Evolutionary conservation across 2,113 vertebrate species (phyloP).

Genomic region (Carassius gibelio): DNA sequence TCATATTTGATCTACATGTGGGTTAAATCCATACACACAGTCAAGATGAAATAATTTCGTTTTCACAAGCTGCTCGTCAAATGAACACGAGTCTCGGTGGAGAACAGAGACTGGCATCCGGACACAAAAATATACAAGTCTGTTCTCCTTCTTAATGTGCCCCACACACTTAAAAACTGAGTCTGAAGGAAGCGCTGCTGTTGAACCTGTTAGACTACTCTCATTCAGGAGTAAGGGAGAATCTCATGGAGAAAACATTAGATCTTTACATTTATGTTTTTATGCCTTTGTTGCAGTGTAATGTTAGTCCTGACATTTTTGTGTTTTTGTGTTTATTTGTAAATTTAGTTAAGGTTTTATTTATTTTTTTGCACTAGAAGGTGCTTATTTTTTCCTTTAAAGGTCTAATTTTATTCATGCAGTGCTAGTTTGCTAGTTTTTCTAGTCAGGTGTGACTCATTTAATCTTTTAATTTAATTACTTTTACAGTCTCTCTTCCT

Average conservation of each 20-base stretch:
- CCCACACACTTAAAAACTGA: slow-evolving; percentile 21
- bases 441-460: slow-evolving; percentile 7
- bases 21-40: slow-evolving; percentile 11
- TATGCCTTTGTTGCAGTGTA: too few relatives aligned
- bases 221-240: too few relatives aligned
- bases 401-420: too few relatives aligned
- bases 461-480: slow-evolving; percentile 45
- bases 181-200: neutral
- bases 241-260: too few relatives aligned
- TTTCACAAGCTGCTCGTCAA: neutral
- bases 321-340: too few relatives aligned
- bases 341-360: too few relatives aligned
- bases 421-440: neutral
- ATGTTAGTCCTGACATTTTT: too few relatives aligned
- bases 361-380: too few relatives aligned
- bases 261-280: too few relatives aligned
- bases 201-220: too few relatives aligned
- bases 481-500: slow-evolving; percentile 38
- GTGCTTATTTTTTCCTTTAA: too few relatives aligned
- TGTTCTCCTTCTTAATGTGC: slow-evolving; percentile 38
- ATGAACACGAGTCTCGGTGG: neutral
- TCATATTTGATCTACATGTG: slow-evolving; percentile 35
- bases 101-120: neutral
- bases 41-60: slow-evolving; percentile 24
- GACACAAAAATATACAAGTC: slow-evolving; percentile 11